Evolutionary conservation across 92 coral and sea anemone genomes (phyloP).

Genomic region (Phenganax stokvisi): DNA sequence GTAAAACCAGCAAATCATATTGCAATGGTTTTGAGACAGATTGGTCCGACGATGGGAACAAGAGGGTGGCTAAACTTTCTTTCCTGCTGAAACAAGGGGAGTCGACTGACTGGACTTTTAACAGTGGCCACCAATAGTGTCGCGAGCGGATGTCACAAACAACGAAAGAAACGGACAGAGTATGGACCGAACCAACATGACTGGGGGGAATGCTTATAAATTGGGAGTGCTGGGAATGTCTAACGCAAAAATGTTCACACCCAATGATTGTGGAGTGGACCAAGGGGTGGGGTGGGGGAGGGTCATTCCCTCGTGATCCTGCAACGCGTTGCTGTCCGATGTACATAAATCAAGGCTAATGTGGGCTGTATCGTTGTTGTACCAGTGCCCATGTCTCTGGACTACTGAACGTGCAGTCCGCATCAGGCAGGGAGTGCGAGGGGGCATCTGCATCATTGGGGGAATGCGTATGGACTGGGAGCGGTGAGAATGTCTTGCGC

Average conservation of each 20-base stretch:
- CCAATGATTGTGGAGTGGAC: no score
- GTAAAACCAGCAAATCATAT: conserved; percentile 63
- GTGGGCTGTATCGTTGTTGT: conserved; percentile 42
- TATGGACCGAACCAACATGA: conserved; percentile 40
- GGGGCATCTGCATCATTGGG: no score
- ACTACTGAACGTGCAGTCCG: conserved; percentile 48
- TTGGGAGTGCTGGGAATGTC: conserved; percentile 38
- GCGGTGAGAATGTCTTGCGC: no score
- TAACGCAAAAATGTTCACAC: no score
- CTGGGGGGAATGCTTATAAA: conserved; percentile 45
- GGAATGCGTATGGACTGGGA: no score
- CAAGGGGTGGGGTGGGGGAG: no score
- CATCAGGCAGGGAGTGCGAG: conserved; percentile 29
- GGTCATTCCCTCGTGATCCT: conserved; percentile 19
- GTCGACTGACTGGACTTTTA: conserved; percentile 17
- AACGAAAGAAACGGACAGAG: conserved; percentile 40
- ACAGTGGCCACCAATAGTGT: no score
- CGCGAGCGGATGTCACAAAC: no score
- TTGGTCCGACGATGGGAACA: conserved; percentile 36
- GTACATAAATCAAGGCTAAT: no score
- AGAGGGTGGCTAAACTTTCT: conserved; percentile 13
- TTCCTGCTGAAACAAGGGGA: conserved; percentile 18
- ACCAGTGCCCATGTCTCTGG: conserved; percentile 37
- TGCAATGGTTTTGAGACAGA: conserved; percentile 41
- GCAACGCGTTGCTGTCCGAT: conserved; percentile 49